A percentile compares a stretch with the other conserved stretches of the same genome.
Evolutionary conservation across 1,140 invertebrate species (phyloP).

Genomic region (Aporrectodea caliginosa): DNA sequence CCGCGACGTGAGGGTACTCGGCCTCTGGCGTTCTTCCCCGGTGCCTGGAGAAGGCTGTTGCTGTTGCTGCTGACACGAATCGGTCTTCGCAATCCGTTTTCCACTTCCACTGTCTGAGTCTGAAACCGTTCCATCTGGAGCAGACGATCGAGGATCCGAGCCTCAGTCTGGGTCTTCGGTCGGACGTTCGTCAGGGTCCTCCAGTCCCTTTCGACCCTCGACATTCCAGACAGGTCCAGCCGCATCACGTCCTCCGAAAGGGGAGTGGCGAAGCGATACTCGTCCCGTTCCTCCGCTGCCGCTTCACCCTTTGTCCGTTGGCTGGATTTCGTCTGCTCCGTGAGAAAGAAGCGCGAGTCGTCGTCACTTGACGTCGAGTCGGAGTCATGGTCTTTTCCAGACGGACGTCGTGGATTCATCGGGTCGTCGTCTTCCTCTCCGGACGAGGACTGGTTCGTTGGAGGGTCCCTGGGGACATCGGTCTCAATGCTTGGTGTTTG

Average conservation of each 20-base stretch:
- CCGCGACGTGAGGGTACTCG: not conserved
- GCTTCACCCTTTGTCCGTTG: too few species aligned
- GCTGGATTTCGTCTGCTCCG: too few species aligned
- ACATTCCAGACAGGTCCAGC: not conserved
- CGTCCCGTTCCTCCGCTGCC: not conserved
- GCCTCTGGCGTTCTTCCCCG: not conserved
- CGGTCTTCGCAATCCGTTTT: not conserved
- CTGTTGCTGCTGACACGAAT: not conserved
- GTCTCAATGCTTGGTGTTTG: too few species aligned
- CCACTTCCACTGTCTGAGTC: not conserved
- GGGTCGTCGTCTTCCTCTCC: too few species aligned
- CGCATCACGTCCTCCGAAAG: not conserved
- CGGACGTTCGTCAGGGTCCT: not conserved
- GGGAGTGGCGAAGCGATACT: not conserved
- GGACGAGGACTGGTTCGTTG: too few species aligned
- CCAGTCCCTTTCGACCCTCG: not conserved
- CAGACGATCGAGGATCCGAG: not conserved
- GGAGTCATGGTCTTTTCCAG: too few species aligned
- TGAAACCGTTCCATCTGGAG: not conserved
- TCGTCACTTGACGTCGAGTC: too few species aligned
- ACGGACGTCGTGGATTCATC: constrained; percentile 1
- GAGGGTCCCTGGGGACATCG: not conserved
- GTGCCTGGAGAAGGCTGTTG: not conserved
- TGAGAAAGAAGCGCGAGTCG: too few species aligned
- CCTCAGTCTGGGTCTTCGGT: not conserved